These are phyloP conservation scores for Phymorhynchus buccinoides DNA, from an alignment of 1,140 invertebrate species.

Conservation along the genomic window DNA sequence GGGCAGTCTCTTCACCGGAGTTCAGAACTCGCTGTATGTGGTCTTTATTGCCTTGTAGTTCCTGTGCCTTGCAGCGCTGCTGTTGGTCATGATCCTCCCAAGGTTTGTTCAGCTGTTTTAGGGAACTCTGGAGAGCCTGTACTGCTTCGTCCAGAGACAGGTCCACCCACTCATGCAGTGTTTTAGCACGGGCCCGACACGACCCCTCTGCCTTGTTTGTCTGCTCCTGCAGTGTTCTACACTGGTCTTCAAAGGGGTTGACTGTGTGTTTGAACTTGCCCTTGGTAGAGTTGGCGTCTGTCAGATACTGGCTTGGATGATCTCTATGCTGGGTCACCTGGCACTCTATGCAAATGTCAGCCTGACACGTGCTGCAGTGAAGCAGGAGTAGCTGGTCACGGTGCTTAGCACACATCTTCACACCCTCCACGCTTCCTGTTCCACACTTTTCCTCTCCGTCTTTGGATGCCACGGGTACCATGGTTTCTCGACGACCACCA, in stretches of 20 bases:
- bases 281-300: neutral
- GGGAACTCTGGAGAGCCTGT: neutral
- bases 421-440: neutral
- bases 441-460: neutral
- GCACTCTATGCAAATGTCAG: neutral
- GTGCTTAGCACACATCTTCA: neutral
- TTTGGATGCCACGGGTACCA: neutral
- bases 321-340: neutral
- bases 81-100: neutral
- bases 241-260: neutral
- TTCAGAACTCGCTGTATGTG: neutral
- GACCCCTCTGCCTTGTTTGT: neutral
- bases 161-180: neutral
- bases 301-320: neutral
- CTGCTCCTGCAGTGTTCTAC: neutral
- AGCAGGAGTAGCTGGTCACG: neutral
- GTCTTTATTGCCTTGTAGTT: neutral
- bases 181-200: neutral
- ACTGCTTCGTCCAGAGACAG: neutral
- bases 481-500: neutral
- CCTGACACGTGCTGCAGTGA: neutral
- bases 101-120: neutral
- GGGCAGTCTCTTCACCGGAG: neutral
- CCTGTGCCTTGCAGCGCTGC: neutral
- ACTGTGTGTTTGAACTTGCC: neutral